Base-by-base conservation (phyloP, 2,797 vertebrate species). In the Podarcis lilfordi region DNA sequence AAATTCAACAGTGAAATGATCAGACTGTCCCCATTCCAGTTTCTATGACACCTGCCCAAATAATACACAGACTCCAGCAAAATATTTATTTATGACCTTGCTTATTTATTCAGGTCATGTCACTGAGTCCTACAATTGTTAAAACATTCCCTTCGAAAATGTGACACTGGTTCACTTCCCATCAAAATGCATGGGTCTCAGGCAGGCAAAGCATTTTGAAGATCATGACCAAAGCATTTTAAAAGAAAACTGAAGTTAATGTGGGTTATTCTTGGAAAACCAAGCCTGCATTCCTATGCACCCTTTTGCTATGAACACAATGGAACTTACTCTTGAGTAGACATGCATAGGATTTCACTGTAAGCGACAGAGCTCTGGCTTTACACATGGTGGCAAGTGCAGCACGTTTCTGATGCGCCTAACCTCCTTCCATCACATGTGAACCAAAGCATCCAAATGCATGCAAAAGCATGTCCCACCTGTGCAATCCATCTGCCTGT, bases 1-100 rank as follows among this genome's bases (percentile, higher is more conserved):
- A 55, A 1, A 8, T 50, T 19, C 29, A 72, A 19, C 2, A 7
- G 1, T 64, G 2, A 1, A 75, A 9, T 25, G 1, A 37, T 0
- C 4, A 0, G 3, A 17, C 6, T 69, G 3, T 17, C 4, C 32
- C 8, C 5, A 1, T 19, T 71, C 23, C 55, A 71, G 3, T 74
- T 79, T 80, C 74, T 43, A 11, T 82, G 45, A 71, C 11, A 77
- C 37, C 32, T 61, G 74, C 9, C 10, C 59, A 86, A 9, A 75
- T 55, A 40, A 64, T 75, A 40, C 50, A 35, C 27, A 40, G 6
- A 50, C 59, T 37, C 37, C 69, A 80, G 78, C 9, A 75, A 81
- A 37, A 35, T 89, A 55, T 45, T 32, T 45, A 69, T 79, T 82
- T 82, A 68, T 76, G n/a, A 1, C 0, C 40, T 8, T 8, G 10